These are phyloP conservation scores for Sebastes iracundus DNA, from an alignment of 2,797 vertebrate genomes.

Conservation along the genomic window DNA sequence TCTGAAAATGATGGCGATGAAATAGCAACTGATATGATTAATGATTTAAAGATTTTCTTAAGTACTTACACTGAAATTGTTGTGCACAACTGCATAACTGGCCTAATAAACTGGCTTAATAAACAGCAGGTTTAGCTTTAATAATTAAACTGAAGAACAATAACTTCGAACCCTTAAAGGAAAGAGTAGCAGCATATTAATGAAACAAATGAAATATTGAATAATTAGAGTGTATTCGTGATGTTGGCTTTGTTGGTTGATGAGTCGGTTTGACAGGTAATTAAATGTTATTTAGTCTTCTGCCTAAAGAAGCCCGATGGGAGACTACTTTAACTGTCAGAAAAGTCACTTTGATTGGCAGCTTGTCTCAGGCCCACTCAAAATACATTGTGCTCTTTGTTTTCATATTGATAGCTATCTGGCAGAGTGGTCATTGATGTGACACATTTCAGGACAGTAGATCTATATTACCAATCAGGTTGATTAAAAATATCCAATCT, in stretches of 20 bases:
- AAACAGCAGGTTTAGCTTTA: background rate
- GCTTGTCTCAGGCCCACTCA: conserved; percentile 50
- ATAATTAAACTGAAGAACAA: background rate
- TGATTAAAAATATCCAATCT: conserved; percentile 9
- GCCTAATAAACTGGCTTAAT: background rate
- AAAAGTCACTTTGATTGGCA: conserved; percentile 61
- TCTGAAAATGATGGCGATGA: background rate
- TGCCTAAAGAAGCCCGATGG: conserved; percentile 32
- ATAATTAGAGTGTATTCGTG: conserved; percentile 42
- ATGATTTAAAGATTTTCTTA: background rate
- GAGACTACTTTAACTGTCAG: conserved; percentile 48
- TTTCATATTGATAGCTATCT: conserved; percentile 43
- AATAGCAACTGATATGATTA: background rate
- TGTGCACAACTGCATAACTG: background rate
- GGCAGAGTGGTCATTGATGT: conserved; percentile 24
- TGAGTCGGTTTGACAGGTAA: conserved; percentile 64
- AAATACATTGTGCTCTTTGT: conserved; percentile 51
- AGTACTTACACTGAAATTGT: background rate
- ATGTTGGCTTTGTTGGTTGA: conserved; percentile 53
- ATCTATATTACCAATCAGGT: conserved; percentile 25
- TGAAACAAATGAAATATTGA: conserved; percentile 13
- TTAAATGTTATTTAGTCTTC: conserved; percentile 59
- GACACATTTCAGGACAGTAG: conserved; percentile 20
- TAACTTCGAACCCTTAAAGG: background rate
- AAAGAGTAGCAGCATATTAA: background rate